Base-by-base conservation (phyloP, 2,797 vertebrate genomes). In the Enteromius thamalakanensis region DNA sequence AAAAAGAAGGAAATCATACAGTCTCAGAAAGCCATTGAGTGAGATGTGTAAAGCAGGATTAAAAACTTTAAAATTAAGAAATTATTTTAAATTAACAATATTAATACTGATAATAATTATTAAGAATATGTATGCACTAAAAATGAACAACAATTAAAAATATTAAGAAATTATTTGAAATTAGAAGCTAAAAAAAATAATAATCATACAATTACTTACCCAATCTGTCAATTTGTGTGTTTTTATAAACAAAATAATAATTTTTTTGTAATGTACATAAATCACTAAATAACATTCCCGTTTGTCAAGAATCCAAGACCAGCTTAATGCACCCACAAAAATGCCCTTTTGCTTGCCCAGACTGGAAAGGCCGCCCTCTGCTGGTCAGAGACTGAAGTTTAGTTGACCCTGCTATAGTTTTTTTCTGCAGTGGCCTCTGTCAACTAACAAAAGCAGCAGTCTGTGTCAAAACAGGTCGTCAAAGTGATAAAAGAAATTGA, bases 391-490 rank as follows among this genome's bases (percentile, higher is more conserved):
- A 2, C 6, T 42, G 88, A 90, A 92, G 70, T 91, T 82, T 89
- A 91, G 83, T 85, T 92, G 91, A 93, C 93, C 92, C 90, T 82
- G 89, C 60, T 82, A 81, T 78, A 10, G 47, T 55, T 32, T 32
- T 74, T 77, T 71, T 11, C 71, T 86, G 86, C 87, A 76, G 83
- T 80, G 88, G 87, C 81, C 86, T 85, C 89, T 88, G 89, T 89
- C 88, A 90, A 89, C 89, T 90, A 93, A 94, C 90, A 93, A 94
- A 93, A 92, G 90, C 87, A 86, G 86, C 86, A 83, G 32, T 11
- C 86, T 81, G 91, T 91, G 91, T 91, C 90, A 93, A 91, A 89
- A 84, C 90, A 89, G 87, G 86, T 86, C 74, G 86, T 88, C 83
- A 84, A 71, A 90, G 77, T 71, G 77, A 74, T 78, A 19, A 11